Evolutionary conservation across 1,140 invertebrate species (phyloP), one percentile per base, ranked within the genome.

Genomic region (Neodiprion fabricii): DNA sequence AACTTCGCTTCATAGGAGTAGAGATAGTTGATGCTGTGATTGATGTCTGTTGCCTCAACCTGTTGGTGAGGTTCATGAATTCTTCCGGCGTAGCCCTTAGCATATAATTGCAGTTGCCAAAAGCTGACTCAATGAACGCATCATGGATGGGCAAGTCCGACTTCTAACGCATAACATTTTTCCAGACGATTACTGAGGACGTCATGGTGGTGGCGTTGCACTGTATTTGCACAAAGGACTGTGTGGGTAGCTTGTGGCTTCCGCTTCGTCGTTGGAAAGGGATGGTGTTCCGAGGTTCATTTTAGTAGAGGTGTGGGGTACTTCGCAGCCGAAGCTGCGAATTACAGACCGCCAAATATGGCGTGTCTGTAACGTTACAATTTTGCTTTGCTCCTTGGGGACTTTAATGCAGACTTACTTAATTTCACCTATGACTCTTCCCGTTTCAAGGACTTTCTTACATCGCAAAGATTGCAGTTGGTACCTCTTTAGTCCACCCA

Each of bases 21-120:
- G 17, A 21, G 17, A 61, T n/a, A n/a, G 10, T 61, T 61, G 53
- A n/a, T 61, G 53, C n/a, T 21, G 28, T 68, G 2, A 17, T 68
- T 68, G 17, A 68, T 40, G 28, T 21, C 67, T 68, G 67, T 68
- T 68, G 67, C 28, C 28, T 68, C n/a, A 68, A 68, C 28, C 9
- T 17, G 17, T 68, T 68, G 67, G 17, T 21, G 67, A 68, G 28
- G 9, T 68, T 68, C 67, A 17, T 10, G 67, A 68, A 1, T 68
- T 68, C 28, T 68, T 68, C 17, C 67, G 67, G n/a, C 1, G 9
- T 21, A 68, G 17, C 17, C 67, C n/a, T 10, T 21, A 68, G 9
- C 67, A 68, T 17, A 68, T 68, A 11, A 68, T 68, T 11, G 67
- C 67, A 21, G 67, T 68, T 3, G 17, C 67, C 21, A 17, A 68